Evolutionary conservation across 2,888 invertebrate species (phyloP).

Genomic region (Cephus nigrinus): DNA sequence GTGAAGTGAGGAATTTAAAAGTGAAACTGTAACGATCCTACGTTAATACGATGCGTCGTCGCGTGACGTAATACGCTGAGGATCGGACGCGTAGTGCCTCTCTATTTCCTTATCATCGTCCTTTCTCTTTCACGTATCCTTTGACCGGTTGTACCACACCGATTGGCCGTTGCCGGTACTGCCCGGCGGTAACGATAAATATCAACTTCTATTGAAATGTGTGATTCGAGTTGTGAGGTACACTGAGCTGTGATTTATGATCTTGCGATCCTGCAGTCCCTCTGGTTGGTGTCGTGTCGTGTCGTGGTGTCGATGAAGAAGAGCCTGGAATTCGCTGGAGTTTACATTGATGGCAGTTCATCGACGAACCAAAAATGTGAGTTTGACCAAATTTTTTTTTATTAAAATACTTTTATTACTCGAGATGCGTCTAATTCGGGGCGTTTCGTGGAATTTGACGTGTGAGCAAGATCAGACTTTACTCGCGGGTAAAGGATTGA

Average conservation of each 20-base stretch:
- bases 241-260: slow-evolving; percentile 1
- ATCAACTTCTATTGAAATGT: neutral
- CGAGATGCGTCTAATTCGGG: neutral
- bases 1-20: slow-evolving; percentile 51
- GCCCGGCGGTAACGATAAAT: neutral
- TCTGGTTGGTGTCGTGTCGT: slow-evolving; percentile 1
- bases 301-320: slow-evolving; percentile 19
- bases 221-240: neutral
- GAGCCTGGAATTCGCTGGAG: slow-evolving; percentile 26
- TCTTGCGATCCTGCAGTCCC: neutral
- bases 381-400: slow-evolving; percentile 22
- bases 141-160: neutral
- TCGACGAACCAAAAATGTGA: slow-evolving; percentile 66
- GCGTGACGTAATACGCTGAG: slow-evolving; percentile 1
- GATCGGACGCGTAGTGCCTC: neutral
- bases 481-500: neutral
- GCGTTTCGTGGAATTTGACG: neutral
- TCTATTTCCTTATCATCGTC: neutral
- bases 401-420: neutral
- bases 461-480: neutral
- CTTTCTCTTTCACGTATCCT: slow-evolving; percentile 3
- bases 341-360: slow-evolving; percentile 62
- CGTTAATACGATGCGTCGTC: slow-evolving; percentile 9
- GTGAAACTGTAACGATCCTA: slow-evolving; percentile 55
- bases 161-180: neutral